A percentile compares a stretch with the other conserved stretches of the same genome.
These are phyloP conservation scores for Invenusta paracnida DNA, from an alignment of 2,888 invertebrate species.

Conservation along the genomic window DNA sequence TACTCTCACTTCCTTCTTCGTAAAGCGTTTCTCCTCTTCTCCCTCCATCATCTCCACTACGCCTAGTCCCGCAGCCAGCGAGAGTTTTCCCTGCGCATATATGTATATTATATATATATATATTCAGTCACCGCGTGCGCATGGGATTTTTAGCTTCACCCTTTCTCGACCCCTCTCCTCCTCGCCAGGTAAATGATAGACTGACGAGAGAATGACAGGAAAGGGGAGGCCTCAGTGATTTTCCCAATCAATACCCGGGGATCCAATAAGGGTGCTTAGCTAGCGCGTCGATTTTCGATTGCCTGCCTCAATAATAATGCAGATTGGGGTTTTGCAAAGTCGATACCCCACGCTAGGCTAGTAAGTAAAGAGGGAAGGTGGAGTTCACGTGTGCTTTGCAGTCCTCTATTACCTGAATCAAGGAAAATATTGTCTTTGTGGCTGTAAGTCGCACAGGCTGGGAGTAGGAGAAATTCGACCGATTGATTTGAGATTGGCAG, in stretches of 20 bases:
- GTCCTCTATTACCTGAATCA: conserved; percentile 15
- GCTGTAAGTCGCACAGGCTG: conserved; percentile 21
- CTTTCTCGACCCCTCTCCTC: too few species aligned
- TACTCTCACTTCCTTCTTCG: background rate
- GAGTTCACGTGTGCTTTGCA: conserved; percentile 24
- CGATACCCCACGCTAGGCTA: background rate
- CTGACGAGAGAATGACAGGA: background rate
- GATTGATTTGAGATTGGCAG: conserved; percentile 29
- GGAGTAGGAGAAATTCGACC: conserved; percentile 25
- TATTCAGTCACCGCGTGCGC: background rate
- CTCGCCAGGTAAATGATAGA: background rate
- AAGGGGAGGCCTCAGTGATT: conserved; percentile 20
- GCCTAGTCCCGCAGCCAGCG: background rate
- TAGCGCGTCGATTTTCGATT: conserved; percentile 22
- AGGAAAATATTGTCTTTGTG: conserved; percentile 29
- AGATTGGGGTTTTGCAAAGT: conserved; percentile 14
- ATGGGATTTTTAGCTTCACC: too few species aligned
- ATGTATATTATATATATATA: too few species aligned
- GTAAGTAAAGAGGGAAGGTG: background rate
- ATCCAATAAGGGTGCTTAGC: background rate
- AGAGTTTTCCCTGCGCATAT: too few species aligned
- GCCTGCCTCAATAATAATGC: conserved; percentile 16
- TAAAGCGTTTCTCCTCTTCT: background rate
- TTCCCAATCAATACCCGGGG: background rate
- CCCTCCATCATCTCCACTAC: background rate